Percentiles rank a stretch among this genome's conserved stretches.
Evolutionary conservation across 2,888 invertebrate species (phyloP).

Genomic region (Thera obeliscata): DNA sequence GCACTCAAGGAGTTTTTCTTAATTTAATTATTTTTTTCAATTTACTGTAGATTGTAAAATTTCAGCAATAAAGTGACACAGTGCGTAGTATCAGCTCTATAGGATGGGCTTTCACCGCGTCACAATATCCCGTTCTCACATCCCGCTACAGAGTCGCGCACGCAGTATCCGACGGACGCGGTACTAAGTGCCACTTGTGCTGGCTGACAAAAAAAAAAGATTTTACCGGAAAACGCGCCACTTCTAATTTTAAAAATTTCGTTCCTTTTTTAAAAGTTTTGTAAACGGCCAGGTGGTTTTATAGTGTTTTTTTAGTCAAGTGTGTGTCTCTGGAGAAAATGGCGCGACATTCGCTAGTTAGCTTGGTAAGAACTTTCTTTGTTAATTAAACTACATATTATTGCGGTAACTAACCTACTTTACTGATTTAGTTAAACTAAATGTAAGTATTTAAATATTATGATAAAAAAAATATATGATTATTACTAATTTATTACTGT

Average conservation of each 20-base stretch:
- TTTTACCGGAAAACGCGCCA: constrained; percentile 37
- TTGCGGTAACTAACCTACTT: background rate
- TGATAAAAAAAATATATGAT: too few relatives aligned
- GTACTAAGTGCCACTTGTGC: constrained; percentile 44
- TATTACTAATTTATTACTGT: too few relatives aligned
- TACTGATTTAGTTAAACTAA: too few relatives aligned
- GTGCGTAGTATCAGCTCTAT: constrained; percentile 50
- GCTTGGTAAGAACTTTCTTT: constrained; percentile 54
- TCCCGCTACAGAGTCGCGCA: constrained; percentile 49
- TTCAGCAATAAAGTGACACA: too few relatives aligned
- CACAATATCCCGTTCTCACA: constrained; percentile 60
- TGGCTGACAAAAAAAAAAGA: constrained; percentile 31
- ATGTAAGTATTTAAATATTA: too few relatives aligned
- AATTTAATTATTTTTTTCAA: too few relatives aligned
- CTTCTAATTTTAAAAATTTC: background rate
- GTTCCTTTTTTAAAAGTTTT: constrained; percentile 23
- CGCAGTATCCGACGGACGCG: constrained; percentile 48
- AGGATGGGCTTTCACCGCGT: constrained; percentile 59
- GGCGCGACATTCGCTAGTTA: constrained; percentile 51
- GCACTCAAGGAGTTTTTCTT: too few relatives aligned
- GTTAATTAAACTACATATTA: background rate
- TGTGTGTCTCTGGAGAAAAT: constrained; percentile 52
- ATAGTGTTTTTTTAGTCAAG: constrained; percentile 49
- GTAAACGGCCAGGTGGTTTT: constrained; percentile 47
- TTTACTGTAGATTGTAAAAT: too few relatives aligned